Conservation (phyloP, 2,888 invertebrate species). For the Oeneis ivallda region DNA sequence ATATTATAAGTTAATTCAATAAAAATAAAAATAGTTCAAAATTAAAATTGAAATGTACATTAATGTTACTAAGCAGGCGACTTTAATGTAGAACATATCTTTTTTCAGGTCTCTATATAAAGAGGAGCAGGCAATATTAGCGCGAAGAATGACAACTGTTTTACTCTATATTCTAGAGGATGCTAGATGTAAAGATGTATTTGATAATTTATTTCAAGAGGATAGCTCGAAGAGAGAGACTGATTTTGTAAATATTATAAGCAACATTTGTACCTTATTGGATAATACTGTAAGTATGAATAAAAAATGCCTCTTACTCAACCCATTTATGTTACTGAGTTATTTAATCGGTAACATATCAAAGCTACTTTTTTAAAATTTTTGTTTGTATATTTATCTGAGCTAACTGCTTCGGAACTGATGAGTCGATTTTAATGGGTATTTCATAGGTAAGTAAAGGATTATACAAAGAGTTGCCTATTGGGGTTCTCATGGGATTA, state of each 20-base stretch:
- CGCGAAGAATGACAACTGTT: slow-evolving; percentile 54
- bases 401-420: no score
- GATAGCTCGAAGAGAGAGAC: slow-evolving; percentile 37
- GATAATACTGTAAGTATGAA: slow-evolving; percentile 55
- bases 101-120: slow-evolving; percentile 59
- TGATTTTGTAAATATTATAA: slow-evolving; percentile 47
- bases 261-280: slow-evolving; percentile 56
- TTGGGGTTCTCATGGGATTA: no score
- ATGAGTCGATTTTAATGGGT: no score
- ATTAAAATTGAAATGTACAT: no score
- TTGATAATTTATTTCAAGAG: slow-evolving; percentile 34
- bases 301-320: background rate
- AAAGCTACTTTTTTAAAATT: no score
- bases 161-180: slow-evolving; percentile 49
- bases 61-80: no score
- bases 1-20: no score
- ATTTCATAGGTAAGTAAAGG: no score
- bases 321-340: background rate
- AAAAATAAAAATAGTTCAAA: no score
- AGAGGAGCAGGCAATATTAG: slow-evolving; percentile 65
- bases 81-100: background rate
- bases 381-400: no score
- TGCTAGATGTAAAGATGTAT: slow-evolving; percentile 42
- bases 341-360: no score
- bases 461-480: no score